phyloP scores from a whole-genome alignment of 2,888 invertebrate genomes.

The Eristalis intricaria region DNA sequence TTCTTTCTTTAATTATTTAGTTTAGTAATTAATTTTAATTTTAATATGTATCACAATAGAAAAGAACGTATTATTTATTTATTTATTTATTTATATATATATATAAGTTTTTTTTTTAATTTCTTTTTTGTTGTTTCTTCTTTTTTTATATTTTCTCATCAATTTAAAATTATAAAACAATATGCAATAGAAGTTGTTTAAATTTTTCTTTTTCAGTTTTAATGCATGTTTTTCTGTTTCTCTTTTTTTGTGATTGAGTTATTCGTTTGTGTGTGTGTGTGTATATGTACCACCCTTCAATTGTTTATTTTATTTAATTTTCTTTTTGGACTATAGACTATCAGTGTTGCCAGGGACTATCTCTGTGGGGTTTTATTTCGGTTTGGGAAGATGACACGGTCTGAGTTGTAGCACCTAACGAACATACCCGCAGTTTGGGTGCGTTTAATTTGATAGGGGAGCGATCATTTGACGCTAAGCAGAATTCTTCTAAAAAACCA shows the following conservation, averaged over 20 bases:
- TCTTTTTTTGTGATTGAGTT: background rate
- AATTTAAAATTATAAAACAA: constrained; percentile 38
- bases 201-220: background rate
- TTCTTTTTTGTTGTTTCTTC: constrained; percentile 13
- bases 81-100: background rate
- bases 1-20: constrained; percentile 63
- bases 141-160: background rate
- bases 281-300: background rate
- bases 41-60: constrained; percentile 70
- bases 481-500: no score
- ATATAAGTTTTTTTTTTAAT: constrained; percentile 42
- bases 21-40: constrained; percentile 69
- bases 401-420: background rate
- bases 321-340: background rate
- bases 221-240: constrained; percentile 30
- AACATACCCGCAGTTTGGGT: background rate
- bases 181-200: background rate
- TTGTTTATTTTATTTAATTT: background rate
- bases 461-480: no score
- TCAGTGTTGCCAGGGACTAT: constrained; percentile 14
- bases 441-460: background rate
- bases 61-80: constrained; percentile 63
- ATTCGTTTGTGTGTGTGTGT: background rate
- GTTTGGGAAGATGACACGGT: background rate
- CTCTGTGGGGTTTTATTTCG: background rate